phyloP scores from a whole-genome alignment of 2,113 vertebrate species.

The Pseudorectes ferrugineus region DNA sequence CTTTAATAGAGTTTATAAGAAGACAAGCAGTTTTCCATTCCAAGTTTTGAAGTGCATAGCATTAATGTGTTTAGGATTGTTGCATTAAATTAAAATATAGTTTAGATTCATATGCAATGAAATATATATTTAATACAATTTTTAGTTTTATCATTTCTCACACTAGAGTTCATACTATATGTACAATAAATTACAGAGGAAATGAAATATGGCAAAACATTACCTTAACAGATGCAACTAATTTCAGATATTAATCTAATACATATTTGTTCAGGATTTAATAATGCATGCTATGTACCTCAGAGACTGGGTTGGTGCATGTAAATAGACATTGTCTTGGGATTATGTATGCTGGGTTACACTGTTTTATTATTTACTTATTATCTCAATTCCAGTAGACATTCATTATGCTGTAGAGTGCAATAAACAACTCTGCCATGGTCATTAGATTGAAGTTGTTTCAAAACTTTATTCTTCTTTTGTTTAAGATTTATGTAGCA shows the following conservation, averaged over 20 bases:
- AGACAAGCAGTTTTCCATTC: not conserved
- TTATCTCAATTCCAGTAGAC: not conserved
- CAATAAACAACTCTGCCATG: not conserved
- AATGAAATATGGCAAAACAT: not conserved
- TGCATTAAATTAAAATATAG: not conserved
- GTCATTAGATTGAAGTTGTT: not conserved
- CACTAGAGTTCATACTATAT: not conserved
- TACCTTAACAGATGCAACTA: not conserved
- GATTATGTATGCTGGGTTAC: not conserved
- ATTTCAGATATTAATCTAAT: constrained; percentile 8
- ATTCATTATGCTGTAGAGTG: not conserved
- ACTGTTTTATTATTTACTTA: not conserved
- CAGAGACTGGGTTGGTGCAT: not conserved
- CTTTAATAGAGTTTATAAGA: not conserved
- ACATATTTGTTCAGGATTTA: not conserved
- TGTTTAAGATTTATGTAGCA: not conserved
- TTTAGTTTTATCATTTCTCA: not conserved
- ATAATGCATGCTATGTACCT: not conserved
- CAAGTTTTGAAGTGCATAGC: not conserved
- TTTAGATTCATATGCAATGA: not conserved
- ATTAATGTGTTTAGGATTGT: not conserved
- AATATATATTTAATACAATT: not conserved
- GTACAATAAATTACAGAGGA: not conserved
- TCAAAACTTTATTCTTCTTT: not conserved
- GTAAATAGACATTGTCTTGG: not conserved